Percentiles rank a stretch among this genome's conserved stretches.
phyloP scores from a whole-genome alignment of 2,113 vertebrate species.

The Nothoprocta perdicaria region DNA sequence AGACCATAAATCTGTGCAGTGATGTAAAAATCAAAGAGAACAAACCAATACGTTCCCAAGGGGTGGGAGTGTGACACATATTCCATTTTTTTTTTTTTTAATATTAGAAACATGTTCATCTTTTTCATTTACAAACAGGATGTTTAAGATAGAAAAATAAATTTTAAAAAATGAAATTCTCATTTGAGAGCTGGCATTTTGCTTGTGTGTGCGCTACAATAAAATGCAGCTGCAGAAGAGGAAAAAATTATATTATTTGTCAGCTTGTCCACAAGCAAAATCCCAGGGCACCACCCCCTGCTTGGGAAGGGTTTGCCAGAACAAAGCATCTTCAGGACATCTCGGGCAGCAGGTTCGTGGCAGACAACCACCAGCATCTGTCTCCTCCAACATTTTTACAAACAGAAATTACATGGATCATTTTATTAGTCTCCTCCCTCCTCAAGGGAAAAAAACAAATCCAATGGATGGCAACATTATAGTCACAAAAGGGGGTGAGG shows the following conservation, averaged over 20 bases:
- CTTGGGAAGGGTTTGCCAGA: neutral
- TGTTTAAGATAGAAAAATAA: constrained; percentile 20
- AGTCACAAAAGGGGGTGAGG: neutral
- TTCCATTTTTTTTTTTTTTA: constrained; percentile 44
- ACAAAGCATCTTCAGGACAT: neutral
- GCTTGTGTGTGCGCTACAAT: constrained; percentile 41
- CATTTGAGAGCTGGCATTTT: constrained; percentile 17
- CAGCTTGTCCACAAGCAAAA: neutral
- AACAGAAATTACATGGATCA: neutral
- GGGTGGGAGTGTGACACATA: constrained; percentile 22
- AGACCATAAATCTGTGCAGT: constrained; percentile 75
- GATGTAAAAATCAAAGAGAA: constrained; percentile 80
- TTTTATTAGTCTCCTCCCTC: neutral
- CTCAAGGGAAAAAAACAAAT: neutral
- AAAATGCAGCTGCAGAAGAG: constrained; percentile 31
- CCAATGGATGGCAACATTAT: neutral
- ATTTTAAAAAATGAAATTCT: neutral
- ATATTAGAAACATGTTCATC: neutral
- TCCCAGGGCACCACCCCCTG: neutral
- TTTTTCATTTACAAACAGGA: constrained; percentile 22
- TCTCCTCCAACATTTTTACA: rapidly evolving
- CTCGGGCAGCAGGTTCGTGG: neutral
- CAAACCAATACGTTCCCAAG: constrained; percentile 56
- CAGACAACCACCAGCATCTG: neutral
- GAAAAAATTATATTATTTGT: constrained; percentile 26